A percentile compares a stretch with the other conserved stretches of the same genome.
These are phyloP conservation scores for Anastrepha ludens DNA, from an alignment of 1,140 invertebrate species.

Conservation along the genomic window DNA sequence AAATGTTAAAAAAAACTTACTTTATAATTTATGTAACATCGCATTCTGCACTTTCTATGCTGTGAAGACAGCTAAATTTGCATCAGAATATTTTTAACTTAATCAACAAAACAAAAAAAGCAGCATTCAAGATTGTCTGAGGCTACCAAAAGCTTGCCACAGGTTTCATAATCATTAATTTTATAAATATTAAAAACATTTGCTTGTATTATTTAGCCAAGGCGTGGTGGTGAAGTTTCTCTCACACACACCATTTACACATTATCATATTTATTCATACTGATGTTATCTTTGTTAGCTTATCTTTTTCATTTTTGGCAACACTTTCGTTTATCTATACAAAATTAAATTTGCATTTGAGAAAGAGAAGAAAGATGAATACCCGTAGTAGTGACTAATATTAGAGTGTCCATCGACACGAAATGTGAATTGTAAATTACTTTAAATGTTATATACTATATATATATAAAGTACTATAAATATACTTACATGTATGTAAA, in stretches of 20 bases:
- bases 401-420: not conserved
- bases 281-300: not conserved
- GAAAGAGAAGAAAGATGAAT: not conserved
- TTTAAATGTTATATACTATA: not conserved
- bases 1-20: not conserved
- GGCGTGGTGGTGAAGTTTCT: too few relatives aligned
- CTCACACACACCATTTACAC: too few relatives aligned
- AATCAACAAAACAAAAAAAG: too few relatives aligned
- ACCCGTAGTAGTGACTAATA: not conserved
- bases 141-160: too few relatives aligned
- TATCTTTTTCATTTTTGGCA: not conserved
- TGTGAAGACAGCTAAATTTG: not conserved
- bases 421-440: not conserved
- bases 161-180: too few relatives aligned
- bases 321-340: not conserved
- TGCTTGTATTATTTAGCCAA: too few relatives aligned
- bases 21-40: not conserved
- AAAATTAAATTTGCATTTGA: not conserved
- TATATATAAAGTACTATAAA: not conserved
- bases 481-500: slow-evolving; percentile 5
- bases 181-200: too few relatives aligned
- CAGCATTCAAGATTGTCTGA: too few relatives aligned
- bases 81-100: not conserved
- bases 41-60: not conserved
- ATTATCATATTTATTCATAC: not conserved